phyloP scores from a whole-genome alignment of 2,888 invertebrate genomes.

The Pandemis heparana region DNA sequence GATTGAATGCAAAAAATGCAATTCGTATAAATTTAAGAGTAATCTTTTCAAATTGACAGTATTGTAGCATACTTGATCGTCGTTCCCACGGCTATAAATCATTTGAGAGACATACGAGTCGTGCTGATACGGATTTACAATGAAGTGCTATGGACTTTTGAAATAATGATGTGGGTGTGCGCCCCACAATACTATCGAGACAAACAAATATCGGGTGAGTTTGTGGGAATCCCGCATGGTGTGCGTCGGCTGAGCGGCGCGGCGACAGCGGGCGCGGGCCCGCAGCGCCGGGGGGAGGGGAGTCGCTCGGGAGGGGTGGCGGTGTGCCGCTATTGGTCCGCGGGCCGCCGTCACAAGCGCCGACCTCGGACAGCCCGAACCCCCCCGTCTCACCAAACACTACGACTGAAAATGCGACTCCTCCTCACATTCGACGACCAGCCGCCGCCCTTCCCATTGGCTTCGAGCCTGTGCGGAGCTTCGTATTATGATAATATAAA shows the following conservation, averaged over 20 bases:
- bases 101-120: conserved; percentile 74
- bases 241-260: conserved; percentile 49
- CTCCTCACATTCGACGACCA: conserved; percentile 48
- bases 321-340: conserved; percentile 63
- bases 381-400: conserved; percentile 59
- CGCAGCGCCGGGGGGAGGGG: conserved; percentile 49
- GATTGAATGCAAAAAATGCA: conserved; percentile 12
- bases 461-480: conserved; percentile 58
- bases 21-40: neutral
- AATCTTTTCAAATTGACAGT: conserved; percentile 16
- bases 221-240: conserved; percentile 84
- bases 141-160: conserved; percentile 76
- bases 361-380: conserved; percentile 59
- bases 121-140: conserved; percentile 82
- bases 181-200: conserved; percentile 72
- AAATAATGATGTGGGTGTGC: conserved; percentile 84
- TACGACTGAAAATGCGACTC: conserved; percentile 67
- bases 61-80: conserved; percentile 23
- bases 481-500: conserved; percentile 85
- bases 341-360: conserved; percentile 63
- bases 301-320: conserved; percentile 61
- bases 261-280: conserved; percentile 51
- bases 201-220: conserved; percentile 74
- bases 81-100: conserved; percentile 84
- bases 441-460: conserved; percentile 72